These are phyloP conservation scores for Nasalis larvatus DNA, from an alignment of 2,113 vertebrate species.

Conservation along the genomic window DNA sequence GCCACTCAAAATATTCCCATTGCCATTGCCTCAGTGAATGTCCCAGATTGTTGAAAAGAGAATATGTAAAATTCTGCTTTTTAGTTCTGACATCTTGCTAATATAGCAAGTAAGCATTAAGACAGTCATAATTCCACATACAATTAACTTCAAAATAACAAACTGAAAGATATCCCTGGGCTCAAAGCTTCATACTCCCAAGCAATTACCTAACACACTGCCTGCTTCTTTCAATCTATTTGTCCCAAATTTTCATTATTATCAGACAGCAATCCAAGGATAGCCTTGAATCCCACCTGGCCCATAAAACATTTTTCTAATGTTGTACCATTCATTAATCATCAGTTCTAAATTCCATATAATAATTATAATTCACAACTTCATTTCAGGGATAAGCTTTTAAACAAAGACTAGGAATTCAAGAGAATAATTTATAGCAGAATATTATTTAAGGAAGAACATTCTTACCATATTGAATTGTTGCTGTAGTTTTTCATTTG, in stretches of 20 bases:
- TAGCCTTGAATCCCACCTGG: not conserved
- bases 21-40: not conserved
- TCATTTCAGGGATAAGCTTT: conserved; percentile 61
- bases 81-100: not conserved
- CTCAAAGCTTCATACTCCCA: not conserved
- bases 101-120: not conserved
- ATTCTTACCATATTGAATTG: conserved; percentile 99
- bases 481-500: conserved; percentile 98
- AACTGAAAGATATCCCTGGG: not conserved
- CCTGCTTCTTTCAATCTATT: not conserved
- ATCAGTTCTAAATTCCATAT: not conserved
- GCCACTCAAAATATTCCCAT: not conserved
- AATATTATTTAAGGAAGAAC: conserved; percentile 75
- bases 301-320: not conserved
- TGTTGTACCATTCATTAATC: not conserved
- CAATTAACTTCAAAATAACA: not conserved
- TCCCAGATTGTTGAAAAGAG: not conserved
- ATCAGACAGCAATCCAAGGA: not conserved
- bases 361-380: conserved; percentile 69
- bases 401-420: conserved; percentile 65
- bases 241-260: not conserved
- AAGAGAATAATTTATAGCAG: conserved; percentile 57
- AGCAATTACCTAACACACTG: not conserved
- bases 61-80: not conserved
- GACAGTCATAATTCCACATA: not conserved